Conservation (phyloP, 2,797 vertebrate genomes). For the Pseudochromis fuscus region DNA sequence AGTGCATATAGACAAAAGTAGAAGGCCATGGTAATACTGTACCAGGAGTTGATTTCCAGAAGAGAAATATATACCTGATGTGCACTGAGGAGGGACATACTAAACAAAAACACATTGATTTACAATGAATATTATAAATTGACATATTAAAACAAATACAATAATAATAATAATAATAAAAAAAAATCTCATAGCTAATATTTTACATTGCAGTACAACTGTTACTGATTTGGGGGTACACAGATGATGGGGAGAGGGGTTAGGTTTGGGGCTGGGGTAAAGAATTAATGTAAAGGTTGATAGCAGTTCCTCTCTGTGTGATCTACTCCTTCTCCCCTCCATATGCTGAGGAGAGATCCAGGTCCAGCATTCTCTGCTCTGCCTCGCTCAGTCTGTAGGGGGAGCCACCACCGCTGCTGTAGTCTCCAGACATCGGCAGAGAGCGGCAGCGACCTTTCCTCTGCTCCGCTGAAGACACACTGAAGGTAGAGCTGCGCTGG, state of each 20-base stretch:
- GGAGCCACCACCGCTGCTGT: constrained; percentile 86
- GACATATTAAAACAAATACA: constrained; percentile 10
- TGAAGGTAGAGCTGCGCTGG: constrained; percentile 86
- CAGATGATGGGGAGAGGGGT: not conserved
- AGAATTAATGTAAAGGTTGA: not conserved
- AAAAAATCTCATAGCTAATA: constrained; percentile 4
- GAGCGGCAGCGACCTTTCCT: constrained; percentile 89
- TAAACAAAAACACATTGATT: constrained; percentile 19
- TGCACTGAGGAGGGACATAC: not conserved
- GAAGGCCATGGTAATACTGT: constrained; percentile 16
- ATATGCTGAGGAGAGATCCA: constrained; percentile 84
- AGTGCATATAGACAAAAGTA: constrained; percentile 2
- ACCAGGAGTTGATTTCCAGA: constrained; percentile 15
- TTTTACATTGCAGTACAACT: constrained; percentile 4
- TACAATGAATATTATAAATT: constrained; percentile 24
- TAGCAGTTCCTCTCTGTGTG: not conserved
- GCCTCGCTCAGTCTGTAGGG: constrained; percentile 91
- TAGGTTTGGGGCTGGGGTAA: not conserved
- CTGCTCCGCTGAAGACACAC: constrained; percentile 81
- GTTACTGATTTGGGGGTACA: constrained; percentile 2
- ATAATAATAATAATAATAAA: not conserved
- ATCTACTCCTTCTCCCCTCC: constrained; percentile 78
- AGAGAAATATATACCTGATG: not conserved
- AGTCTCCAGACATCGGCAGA: constrained; percentile 87
- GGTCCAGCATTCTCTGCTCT: constrained; percentile 92